Conservation (phyloP, 2,797 vertebrate genomes). For the Xiphorhynchus erythropygius region DNA sequence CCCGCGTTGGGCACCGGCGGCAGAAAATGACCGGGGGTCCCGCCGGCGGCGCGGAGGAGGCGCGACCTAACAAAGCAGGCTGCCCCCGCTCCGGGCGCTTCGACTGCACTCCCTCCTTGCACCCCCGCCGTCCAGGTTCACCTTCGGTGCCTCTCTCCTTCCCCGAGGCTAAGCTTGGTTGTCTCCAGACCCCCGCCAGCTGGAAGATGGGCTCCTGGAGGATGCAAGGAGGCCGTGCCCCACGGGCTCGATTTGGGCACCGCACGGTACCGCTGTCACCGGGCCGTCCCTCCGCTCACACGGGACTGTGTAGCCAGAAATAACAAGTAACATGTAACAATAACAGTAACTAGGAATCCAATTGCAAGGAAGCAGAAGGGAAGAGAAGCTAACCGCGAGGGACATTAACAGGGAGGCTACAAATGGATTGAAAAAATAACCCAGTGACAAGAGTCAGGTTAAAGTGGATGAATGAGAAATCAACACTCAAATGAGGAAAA, state of each 20-base stretch:
- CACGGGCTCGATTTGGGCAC: rapidly evolving
- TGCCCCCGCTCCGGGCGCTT: background rate
- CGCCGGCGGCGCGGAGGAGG: background rate
- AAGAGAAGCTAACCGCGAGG: background rate
- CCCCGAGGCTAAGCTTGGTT: rapidly evolving
- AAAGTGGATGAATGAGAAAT: background rate
- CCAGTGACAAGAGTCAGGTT: background rate
- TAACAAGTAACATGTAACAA: background rate
- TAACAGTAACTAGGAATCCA: too few species aligned
- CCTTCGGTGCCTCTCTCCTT: rapidly evolving
- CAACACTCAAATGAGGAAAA: background rate
- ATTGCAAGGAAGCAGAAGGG: background rate
- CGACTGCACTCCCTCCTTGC: background rate
- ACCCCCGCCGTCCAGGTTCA: background rate
- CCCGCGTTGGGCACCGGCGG: too few species aligned
- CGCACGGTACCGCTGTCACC: rapidly evolving
- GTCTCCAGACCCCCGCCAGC: background rate
- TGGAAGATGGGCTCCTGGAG: background rate
- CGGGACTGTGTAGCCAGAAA: background rate
- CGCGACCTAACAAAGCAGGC: background rate
- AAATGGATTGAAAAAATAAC: rapidly evolving
- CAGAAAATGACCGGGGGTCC: background rate
- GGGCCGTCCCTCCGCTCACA: background rate
- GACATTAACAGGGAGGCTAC: background rate
- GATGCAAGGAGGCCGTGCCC: rapidly evolving